A percentile compares a stretch with the other conserved stretches of the same genome.
phyloP scores from a whole-genome alignment of 2,113 vertebrate genomes.

The Rhinichthys klamathensis region DNA sequence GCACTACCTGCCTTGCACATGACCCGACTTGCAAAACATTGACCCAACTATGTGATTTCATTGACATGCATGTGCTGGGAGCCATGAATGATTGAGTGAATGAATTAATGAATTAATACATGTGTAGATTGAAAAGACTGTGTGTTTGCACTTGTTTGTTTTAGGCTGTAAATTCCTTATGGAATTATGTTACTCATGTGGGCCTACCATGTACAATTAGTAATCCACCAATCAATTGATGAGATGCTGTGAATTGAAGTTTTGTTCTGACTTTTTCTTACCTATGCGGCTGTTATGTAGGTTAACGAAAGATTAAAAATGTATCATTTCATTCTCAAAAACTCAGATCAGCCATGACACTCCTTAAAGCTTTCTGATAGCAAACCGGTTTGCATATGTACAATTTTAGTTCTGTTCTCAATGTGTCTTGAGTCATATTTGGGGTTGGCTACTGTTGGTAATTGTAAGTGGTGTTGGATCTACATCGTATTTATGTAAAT shows the following conservation, averaged over 20 bases:
- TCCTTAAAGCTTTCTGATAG: not conserved
- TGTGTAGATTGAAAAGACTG: conserved; percentile 11
- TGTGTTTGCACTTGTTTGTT: not conserved
- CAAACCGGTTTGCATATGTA: not conserved
- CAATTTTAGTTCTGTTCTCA: conserved; percentile 27
- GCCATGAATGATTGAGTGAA: conserved; percentile 42
- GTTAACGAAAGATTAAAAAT: conserved; percentile 60
- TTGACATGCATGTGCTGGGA: not conserved
- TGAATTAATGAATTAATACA: not conserved
- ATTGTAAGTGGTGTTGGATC: conserved; percentile 46
- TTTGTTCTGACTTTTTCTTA: conserved; percentile 69
- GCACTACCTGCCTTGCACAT: conserved; percentile 50
- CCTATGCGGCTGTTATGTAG: conserved; percentile 86
- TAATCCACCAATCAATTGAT: conserved; percentile 60
- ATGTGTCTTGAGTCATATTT: conserved; percentile 19
- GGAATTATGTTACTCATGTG: conserved; percentile 64
- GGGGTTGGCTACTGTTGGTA: conserved; percentile 59
- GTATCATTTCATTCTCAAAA: not conserved
- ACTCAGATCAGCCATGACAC: not conserved
- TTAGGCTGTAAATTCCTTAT: conserved; percentile 49
- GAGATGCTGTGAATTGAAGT: conserved; percentile 48
- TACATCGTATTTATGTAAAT: conserved; percentile 42
- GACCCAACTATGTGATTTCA: conserved; percentile 26
- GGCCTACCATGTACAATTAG: conserved; percentile 51
- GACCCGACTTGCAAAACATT: not conserved